Conservation (phyloP, 2,113 vertebrate genomes). For the Podarcis raffonei region DNA sequence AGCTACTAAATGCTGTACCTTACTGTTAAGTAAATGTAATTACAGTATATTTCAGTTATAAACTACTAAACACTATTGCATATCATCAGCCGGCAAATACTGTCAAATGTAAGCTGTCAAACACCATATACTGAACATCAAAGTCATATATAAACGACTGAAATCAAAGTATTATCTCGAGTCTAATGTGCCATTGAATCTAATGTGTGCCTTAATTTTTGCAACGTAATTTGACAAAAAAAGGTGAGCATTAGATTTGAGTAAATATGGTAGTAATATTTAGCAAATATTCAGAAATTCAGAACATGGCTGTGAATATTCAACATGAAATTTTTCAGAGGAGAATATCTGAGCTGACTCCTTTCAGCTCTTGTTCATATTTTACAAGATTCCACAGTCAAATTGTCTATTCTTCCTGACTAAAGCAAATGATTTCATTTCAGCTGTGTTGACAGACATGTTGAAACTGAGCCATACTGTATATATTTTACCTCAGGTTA, state of each 20-base stretch:
- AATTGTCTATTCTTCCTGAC: neutral
- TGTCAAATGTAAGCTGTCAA: no score
- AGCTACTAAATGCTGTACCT: no score
- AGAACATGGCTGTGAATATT: neutral
- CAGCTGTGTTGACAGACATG: neutral
- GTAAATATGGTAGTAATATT: no score
- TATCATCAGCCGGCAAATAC: no score
- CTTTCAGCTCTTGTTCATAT: neutral
- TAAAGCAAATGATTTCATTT: neutral
- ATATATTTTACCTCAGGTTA: neutral
- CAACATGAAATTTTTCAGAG: neutral
- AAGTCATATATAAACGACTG: neutral
- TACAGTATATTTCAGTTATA: no score
- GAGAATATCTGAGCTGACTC: neutral
- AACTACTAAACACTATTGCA: no score
- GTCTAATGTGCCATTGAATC: no score
- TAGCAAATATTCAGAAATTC: neutral
- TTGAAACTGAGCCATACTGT: neutral
- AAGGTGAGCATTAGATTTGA: no score
- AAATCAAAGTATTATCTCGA: neutral
- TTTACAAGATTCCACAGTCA: neutral
- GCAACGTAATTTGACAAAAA: no score
- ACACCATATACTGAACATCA: no score
- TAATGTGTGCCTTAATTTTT: no score
- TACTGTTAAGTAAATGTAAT: no score